These are phyloP conservation scores for Perodicticus potto DNA, from an alignment of 2,797 vertebrate genomes.

Conservation along the genomic window DNA sequence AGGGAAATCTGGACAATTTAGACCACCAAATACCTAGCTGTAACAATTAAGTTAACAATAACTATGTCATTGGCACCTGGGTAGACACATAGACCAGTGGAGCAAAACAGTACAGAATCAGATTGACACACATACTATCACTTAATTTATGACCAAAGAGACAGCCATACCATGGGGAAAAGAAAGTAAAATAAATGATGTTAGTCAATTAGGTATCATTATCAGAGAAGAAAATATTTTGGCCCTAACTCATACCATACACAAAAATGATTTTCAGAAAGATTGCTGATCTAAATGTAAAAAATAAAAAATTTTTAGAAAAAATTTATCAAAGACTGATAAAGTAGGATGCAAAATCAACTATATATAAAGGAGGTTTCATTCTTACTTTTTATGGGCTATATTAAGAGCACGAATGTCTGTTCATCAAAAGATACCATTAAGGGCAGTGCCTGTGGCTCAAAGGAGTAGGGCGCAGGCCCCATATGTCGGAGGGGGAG, in stretches of 20 bases:
- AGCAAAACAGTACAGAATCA: background rate
- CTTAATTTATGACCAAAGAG: background rate
- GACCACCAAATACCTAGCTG: background rate
- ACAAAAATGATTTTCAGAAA: background rate
- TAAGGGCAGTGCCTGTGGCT: background rate
- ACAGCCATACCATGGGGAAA: background rate
- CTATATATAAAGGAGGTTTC: conserved; percentile 7
- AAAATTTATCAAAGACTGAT: background rate
- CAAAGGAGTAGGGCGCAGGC: too few relatives aligned
- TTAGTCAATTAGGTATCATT: background rate
- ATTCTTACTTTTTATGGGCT: background rate
- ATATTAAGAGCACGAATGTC: background rate
- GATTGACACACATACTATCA: background rate
- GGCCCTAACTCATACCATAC: background rate
- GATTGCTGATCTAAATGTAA: conserved; percentile 11
- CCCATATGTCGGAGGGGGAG: too few relatives aligned
- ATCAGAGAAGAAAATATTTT: background rate
- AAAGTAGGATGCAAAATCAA: background rate
- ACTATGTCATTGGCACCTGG: background rate
- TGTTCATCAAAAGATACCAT: background rate
- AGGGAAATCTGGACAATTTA: conserved; percentile 37
- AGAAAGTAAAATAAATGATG: conserved; percentile 36
- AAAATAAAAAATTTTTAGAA: background rate
- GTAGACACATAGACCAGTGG: background rate
- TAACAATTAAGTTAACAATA: conserved; percentile 27